Base-by-base conservation (phyloP, 2,113 vertebrate genomes). In the Platichthys flesus region DNA sequence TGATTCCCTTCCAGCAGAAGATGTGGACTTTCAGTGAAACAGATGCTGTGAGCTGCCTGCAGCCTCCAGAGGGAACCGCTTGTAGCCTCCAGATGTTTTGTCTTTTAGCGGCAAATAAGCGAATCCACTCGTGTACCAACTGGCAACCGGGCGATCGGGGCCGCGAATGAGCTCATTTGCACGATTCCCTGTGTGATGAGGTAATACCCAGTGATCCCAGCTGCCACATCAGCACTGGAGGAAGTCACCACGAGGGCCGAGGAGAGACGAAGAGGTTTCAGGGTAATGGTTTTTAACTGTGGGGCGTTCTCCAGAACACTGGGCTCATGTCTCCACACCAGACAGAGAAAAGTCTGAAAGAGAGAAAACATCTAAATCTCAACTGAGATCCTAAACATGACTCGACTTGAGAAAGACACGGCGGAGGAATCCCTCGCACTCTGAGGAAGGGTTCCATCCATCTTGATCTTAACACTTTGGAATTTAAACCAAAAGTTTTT, bases 371-470 rank as follows among this genome's bases (percentile, higher is more conserved):
- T 49, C 10, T 47, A 55, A 68, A 67, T 72, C 56, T 23, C 12
- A 54, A 28, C 63, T 73, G 18, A 58, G 72, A 68, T 47, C 45
- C 42, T 49, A 67, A 85, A 90, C 73, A 76, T 67, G 74, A 85
- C 45, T 74, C 35, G 35, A 83, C 74, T 79, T 83, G 65, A 74
- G 64, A 59, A 83, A 42, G 65, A 74, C 47, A 20, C 67, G 40
- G 5, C 7, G n/a, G 40, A 76, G 76, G 67, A 67, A 80, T 78
- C 56, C 52, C 71, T 63, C 57, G 59, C 54, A 31, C 26, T 57
- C 16, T 9, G 16, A 28, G 28, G 9, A n/a, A 61, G 23, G 60
- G 49, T 7, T 71, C 51, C 69, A 76, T 75, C 67, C n/a, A 57
- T 69, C 66, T 28, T 57, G 5, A 47, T 63, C 45, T 65, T 76